phyloP scores from a whole-genome alignment of 1,140 invertebrate species.

The Penaeus vannamei region DNA sequence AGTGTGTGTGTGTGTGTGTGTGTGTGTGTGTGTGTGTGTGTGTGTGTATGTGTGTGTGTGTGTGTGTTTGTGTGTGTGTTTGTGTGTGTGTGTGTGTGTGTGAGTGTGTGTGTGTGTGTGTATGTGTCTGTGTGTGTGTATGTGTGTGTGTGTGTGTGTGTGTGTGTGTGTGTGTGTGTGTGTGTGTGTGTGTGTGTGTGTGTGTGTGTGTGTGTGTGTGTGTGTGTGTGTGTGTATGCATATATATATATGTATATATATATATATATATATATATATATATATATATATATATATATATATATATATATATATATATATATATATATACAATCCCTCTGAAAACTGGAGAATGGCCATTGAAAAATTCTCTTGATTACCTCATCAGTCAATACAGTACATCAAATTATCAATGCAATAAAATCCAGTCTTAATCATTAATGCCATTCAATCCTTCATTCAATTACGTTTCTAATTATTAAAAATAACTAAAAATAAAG shows the following conservation, averaged over 20 bases:
- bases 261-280: constrained; percentile 10
- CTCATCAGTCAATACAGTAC: too few species aligned
- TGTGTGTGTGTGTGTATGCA: constrained; percentile 6
- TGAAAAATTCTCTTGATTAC: too few species aligned
- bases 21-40: constrained; percentile 16
- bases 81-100: too few species aligned
- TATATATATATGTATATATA: constrained; percentile 16
- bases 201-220: too few species aligned
- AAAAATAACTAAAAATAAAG: too few species aligned
- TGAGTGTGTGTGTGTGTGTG: neutral
- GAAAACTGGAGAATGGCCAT: neutral
- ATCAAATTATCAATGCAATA: too few species aligned
- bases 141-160: neutral
- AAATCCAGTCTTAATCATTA: too few species aligned
- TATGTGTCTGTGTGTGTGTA: neutral
- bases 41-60: neutral
- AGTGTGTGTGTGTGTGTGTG: too few species aligned
- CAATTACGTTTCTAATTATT: too few species aligned
- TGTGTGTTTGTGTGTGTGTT: too few species aligned
- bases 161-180: constrained; percentile 13
- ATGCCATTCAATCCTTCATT: too few species aligned
- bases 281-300: constrained; percentile 46
- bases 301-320: neutral
- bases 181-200: too few species aligned
- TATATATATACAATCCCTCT: neutral